Evolutionary conservation across 2,113 vertebrate genomes (phyloP).

Genomic region (Perccottus glenii): DNA sequence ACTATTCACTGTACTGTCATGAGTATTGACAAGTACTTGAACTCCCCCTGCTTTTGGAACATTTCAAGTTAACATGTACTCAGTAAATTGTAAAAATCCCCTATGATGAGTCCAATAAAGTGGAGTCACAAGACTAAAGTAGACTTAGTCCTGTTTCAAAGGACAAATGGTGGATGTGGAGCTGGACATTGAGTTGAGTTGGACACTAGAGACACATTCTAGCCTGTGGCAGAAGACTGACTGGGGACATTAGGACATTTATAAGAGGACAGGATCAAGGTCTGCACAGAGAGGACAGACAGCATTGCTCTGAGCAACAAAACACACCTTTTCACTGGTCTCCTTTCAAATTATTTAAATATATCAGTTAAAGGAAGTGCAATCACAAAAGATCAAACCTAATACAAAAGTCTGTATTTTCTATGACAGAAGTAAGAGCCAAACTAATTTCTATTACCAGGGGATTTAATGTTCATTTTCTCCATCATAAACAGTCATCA

Average conservation of each 20-base stretch:
- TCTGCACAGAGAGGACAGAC: background rate
- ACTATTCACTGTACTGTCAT: too few relatives aligned
- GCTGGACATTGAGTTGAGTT: too few relatives aligned
- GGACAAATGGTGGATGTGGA: too few relatives aligned
- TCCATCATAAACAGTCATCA: slow-evolving; percentile 49
- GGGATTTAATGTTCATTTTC: slow-evolving; percentile 47
- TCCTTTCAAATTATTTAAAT: too few relatives aligned
- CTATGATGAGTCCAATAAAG: too few relatives aligned
- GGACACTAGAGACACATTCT: too few relatives aligned
- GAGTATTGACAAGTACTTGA: too few relatives aligned
- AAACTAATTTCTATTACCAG: slow-evolving; percentile 47
- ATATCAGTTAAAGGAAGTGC: background rate
- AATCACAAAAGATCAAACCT: background rate
- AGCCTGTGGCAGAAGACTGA: slow-evolving; percentile 17
- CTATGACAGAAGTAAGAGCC: slow-evolving; percentile 27
- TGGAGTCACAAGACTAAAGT: too few relatives aligned
- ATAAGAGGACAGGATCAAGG: background rate
- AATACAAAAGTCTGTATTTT: slow-evolving; percentile 3
- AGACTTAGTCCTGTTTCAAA: too few relatives aligned
- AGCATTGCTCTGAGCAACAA: background rate
- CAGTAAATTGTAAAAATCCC: too few relatives aligned
- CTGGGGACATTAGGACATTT: slow-evolving; percentile 28
- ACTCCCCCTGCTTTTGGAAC: too few relatives aligned
- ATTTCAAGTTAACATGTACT: too few relatives aligned
- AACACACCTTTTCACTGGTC: background rate